Base-by-base conservation (phyloP, 2,888 invertebrate species). In the Agrochola lychnidis region DNA sequence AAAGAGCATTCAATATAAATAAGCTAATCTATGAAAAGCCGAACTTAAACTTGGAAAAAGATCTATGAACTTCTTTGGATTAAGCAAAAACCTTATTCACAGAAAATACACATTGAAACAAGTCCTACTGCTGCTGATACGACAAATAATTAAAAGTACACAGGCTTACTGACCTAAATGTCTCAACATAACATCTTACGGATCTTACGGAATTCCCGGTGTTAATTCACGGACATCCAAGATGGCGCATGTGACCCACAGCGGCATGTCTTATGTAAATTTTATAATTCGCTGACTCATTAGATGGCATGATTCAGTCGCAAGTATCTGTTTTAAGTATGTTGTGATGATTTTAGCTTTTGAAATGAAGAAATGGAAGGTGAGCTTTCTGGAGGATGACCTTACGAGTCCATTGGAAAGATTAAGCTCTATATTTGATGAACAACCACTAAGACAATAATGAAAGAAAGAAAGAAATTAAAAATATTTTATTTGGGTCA, bases 251-350 rank as follows among this genome's bases (percentile, higher is more conserved):
- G 12, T 81, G 81, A 79, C 83, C 85, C 48, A 80, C 74, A 72
- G 30, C 36, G 48, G 42, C 74, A 12, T 66, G 63, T 81, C 61
- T 81, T 87, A 87, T 83, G 87, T 81, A 85, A 87, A 87, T 87
- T 87, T 78, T 80, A 69, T 87, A 85, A 87, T 85, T 72, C 73
- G 73, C 70, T 73, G 76, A 86, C 73, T 81, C 83, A 85, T 83
- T 83, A 73, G 16, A 48, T 40, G 25, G 16, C 12, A 63, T 61
- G 81, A 78, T 84, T 71, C 57, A 36, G 22, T n/a, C 67, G 25
- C 62, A 42, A 22, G 25, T 36, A 25, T 30, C 9, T 25, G 12
- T 56, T 22, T 30, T 25, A 16, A 6, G 30, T 61, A 45, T 14
- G 2, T 63, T 45, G 25, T 0, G 0, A 45, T 70, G 14, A 5